Base-by-base conservation (phyloP, 2,797 vertebrate species). In the Manis pentadactyla region DNA sequence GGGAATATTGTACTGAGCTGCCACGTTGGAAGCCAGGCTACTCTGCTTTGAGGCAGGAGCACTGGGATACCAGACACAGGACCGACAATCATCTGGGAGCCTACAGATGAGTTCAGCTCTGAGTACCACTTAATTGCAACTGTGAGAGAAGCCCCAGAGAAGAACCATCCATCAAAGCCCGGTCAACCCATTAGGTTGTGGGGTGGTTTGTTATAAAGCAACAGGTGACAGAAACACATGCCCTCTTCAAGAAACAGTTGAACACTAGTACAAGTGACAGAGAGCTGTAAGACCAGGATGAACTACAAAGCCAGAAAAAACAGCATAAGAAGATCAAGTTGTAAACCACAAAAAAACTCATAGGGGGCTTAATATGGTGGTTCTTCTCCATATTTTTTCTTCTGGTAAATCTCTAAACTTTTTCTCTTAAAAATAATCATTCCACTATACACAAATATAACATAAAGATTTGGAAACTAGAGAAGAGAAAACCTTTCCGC, bases 371-470 rank as follows among this genome's bases (percentile, higher is more conserved):
- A 21, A 46, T 6, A 59, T 5, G 4, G 11, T 84, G 66, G 13
- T 18, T 77, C 64, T 86, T 64, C 29, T 78, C 21, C 51, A 68
- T 7, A 19, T 71, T 68, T 69, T 90, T 90, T 78, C 31, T 82
- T 83, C 19, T 64, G 64, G 29, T 34, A 51, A 68, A 55, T 90
- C 10, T 29, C 57, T 53, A 17, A 77, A 84, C 13, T 71, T 92
- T 63, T 81, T 83, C 8, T 51, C 49, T 87, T 81, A 78, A 74
- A 88, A 90, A 83, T 31, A 55, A 51, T 78, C 53, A 14, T 83
- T 89, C n/a, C 31, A 46, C 59, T 83, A 78, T 19, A 63, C 93
- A 73, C 12, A 31, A 71, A 88, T 18, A 46, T n/a, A 77, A 89
- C 0, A 87, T 39, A 90, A 94, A 90, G 12, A 77, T 55, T 29